Percentiles rank a stretch among this genome's conserved stretches.
These are phyloP conservation scores for Lepidurus packardi DNA, from an alignment of 1,140 invertebrate genomes.

Conservation along the genomic window DNA sequence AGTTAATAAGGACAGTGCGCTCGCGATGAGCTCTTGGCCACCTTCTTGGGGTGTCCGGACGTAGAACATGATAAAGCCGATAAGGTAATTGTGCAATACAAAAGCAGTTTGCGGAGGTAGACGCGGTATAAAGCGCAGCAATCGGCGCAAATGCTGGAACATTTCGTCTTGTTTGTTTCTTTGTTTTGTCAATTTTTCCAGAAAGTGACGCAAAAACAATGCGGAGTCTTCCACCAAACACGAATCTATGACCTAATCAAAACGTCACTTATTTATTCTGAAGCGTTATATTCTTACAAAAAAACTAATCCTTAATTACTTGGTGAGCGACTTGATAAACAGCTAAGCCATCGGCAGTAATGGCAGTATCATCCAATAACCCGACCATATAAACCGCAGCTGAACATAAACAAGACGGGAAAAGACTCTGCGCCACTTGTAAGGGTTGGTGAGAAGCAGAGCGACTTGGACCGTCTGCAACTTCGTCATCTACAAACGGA, in stretches of 20 bases:
- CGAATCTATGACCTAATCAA: conserved; percentile 86
- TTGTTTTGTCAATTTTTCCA: conserved; percentile 93
- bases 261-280: background rate
- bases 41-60: conserved; percentile 90
- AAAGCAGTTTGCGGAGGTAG: conserved; percentile 96
- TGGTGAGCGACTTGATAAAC: conserved; percentile 87
- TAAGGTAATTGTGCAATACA: conserved; percentile 97
- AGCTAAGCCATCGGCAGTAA: conserved; percentile 84
- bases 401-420: conserved; percentile 92
- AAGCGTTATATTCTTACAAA: too few relatives aligned
- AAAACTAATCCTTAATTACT: conserved; percentile 45
- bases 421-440: conserved; percentile 85
- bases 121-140: conserved; percentile 87
- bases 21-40: conserved; percentile 85
- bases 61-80: conserved; percentile 99
- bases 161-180: conserved; percentile 78
- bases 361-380: conserved; percentile 90
- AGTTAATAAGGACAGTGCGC: conserved; percentile 91
- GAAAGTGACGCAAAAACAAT: conserved; percentile 88
- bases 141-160: conserved; percentile 59
- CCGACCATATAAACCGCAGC: conserved; percentile 91
- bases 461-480: conserved; percentile 52
- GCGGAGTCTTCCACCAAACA: conserved; percentile 97
- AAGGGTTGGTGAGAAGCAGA: conserved; percentile 50
- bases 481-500: conserved; percentile 37